These are phyloP conservation scores for Geococcyx californianus DNA, from an alignment of 2,113 vertebrate species.

Conservation along the genomic window DNA sequence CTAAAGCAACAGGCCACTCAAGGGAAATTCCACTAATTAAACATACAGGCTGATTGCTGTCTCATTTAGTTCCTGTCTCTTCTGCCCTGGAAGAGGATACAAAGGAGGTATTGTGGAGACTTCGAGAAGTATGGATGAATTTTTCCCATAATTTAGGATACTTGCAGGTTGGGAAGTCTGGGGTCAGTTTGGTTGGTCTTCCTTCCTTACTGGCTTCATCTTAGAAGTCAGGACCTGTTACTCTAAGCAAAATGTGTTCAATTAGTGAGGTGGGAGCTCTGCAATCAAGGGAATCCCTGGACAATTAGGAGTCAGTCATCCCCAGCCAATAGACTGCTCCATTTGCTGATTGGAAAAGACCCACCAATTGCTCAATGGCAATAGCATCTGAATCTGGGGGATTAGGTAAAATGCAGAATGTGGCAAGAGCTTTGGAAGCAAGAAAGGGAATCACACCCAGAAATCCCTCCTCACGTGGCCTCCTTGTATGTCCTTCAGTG, in stretches of 20 bases:
- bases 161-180: neutral
- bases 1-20: neutral
- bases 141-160: neutral
- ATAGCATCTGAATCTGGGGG: neutral
- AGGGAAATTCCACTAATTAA: conserved; percentile 22
- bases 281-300: neutral
- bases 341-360: neutral
- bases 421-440: neutral
- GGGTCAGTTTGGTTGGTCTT: neutral
- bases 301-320: neutral
- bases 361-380: neutral
- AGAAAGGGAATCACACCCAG: neutral
- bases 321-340: neutral
- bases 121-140: neutral
- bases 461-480: neutral
- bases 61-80: conserved; percentile 25
- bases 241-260: neutral
- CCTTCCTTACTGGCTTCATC: neutral
- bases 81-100: neutral
- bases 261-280: neutral
- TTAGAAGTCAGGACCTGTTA: neutral
- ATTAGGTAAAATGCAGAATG: neutral
- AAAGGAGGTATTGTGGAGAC: conserved; percentile 1
- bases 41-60: neutral
- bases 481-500: neutral